Evolutionary conservation across 2,113 vertebrate species (phyloP), one percentile per base, ranked within the genome.

Genomic region (Heterotilapia buettikoferi): DNA sequence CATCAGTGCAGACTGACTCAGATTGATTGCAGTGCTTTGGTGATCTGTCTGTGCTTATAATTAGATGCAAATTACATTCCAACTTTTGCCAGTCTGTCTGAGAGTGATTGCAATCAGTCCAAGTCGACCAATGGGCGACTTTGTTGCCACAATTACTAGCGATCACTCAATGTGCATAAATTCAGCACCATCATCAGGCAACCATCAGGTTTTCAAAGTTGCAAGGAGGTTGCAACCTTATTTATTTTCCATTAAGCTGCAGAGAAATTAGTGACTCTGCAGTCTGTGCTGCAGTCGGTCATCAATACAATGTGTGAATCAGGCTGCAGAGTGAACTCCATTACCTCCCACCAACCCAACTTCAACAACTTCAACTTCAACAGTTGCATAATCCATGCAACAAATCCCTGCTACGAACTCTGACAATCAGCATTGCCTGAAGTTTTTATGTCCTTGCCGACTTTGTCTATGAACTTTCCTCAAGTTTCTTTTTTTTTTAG

Each of bases 341-440:
- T 94, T 96, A 93, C 93, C 95, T 85, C 83, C 66, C 86, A 80
- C 84, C 80, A 68, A 56, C 57, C 80, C 84, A 92, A 80, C 68
- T 57, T 71, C 83, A 86, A 16, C 82, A 93, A n/a, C n/a, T n/a
- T n/a, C 84, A 92, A 80, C 68, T 57, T 71, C 83, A 86, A 16
- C 82, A 93, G 90, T 88, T 90, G 92, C 95, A 85, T 93, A 93
- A 96, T 96, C 54, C 33, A 66, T 38, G 33, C 19, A 38, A 66
- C 19, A 21, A 84, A 80, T 83, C 50, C 50, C 82, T 59, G 80
- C 93, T 86, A 87, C 38, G 14, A 94, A 85, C 84, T 87, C 88
- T 96, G 96, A 94, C 93, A 93, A 95, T 93, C 94, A 96, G 91
- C 94, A 92, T 96, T 96, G 93, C 84, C 86, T 94, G 90, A 11